Percentiles rank a stretch among this genome's conserved stretches.
Conservation (phyloP, 53 echinoderm and acorn worm genomes). For the Mesocentrotus franciscanus region DNA sequence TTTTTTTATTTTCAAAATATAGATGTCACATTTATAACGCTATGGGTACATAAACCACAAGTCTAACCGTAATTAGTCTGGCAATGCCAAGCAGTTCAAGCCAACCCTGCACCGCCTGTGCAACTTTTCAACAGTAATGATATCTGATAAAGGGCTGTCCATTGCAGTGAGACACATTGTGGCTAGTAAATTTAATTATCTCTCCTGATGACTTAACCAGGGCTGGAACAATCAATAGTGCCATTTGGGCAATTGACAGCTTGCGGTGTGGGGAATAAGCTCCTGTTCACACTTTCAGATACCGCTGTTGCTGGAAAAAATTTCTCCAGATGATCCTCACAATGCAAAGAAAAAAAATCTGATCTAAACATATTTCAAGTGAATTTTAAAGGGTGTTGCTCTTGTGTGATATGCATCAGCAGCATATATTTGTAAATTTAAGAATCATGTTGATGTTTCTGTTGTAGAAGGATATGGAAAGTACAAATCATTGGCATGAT, state of each 20-base stretch:
- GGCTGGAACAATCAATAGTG: slow-evolving; percentile 10
- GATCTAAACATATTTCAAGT: too few species aligned
- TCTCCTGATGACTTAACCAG: slow-evolving; percentile 13
- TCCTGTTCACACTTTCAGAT: neutral
- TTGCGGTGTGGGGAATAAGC: neutral
- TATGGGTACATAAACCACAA: neutral
- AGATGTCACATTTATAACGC: too few species aligned
- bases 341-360: too few species aligned
- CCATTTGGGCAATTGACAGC: neutral
- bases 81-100: neutral
- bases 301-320: neutral
- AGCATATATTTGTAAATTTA: too few species aligned
- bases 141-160: slow-evolving; percentile 12
- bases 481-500: neutral
- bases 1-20: too few species aligned
- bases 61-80: neutral
- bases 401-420: too few species aligned
- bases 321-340: neutral
- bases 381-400: too few species aligned
- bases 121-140: neutral
- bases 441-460: too few species aligned
- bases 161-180: slow-evolving; percentile 50
- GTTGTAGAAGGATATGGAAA: neutral
- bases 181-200: slow-evolving; percentile 30
- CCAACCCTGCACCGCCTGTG: neutral